Conservation (phyloP, 2,113 vertebrate species). For the Ochotona curzoniae region DNA sequence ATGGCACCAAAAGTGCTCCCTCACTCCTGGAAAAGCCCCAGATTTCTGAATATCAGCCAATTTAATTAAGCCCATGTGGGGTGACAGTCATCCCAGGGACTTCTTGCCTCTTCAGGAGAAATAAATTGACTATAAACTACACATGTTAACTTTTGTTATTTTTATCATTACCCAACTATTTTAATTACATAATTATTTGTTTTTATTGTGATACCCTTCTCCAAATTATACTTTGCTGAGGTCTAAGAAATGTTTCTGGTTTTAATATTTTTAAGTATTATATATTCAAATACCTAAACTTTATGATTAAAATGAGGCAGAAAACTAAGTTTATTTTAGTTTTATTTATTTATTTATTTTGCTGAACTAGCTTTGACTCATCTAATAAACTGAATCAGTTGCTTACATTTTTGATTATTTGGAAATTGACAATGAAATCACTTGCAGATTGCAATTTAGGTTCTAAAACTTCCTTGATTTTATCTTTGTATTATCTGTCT, state of each 20-base stretch:
- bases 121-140: not conserved
- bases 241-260: not conserved
- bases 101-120: conserved; percentile 35
- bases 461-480: not conserved
- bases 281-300: conserved; percentile 7
- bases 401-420: not conserved
- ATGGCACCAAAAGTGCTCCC: conserved; percentile 48
- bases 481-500: not conserved
- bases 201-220: conserved; percentile 3
- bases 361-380: not conserved
- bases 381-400: conserved; percentile 2
- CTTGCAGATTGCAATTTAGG: not conserved
- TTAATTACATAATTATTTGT: conserved; percentile 41
- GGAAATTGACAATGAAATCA: not conserved
- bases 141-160: conserved; percentile 9
- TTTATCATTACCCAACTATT: conserved; percentile 39
- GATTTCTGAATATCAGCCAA: conserved; percentile 48
- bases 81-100: not conserved
- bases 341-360: not conserved
- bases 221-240: not conserved
- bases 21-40: not conserved
- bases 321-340: too few species aligned
- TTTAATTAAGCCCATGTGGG: conserved; percentile 43
- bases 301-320: conserved; percentile 1
- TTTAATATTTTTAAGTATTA: conserved; percentile 47